A percentile compares a stretch with the other conserved stretches of the same genome.
Evolutionary conservation across 2,797 vertebrate species (phyloP).

Genomic region (Tenualosa thibaudeaui): DNA sequence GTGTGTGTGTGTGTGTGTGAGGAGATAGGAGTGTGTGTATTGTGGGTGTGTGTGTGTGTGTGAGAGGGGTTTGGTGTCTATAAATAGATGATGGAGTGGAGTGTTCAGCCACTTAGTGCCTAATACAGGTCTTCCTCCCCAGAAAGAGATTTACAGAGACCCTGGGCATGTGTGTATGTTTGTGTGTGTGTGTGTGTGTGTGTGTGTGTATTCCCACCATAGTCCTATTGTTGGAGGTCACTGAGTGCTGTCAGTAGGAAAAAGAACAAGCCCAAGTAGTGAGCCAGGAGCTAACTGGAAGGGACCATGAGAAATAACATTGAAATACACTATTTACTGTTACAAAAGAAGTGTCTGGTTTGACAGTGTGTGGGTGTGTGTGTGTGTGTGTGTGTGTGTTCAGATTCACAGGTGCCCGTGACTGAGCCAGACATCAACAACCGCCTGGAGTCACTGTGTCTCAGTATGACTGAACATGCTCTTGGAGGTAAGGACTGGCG

Average conservation of each 20-base stretch:
- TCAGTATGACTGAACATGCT: conserved; percentile 97
- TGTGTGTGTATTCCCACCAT: not conserved
- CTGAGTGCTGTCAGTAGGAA: no score
- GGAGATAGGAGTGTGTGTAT: not conserved
- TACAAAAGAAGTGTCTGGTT: not conserved
- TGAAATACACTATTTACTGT: no score
- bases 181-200: conserved; percentile 6
- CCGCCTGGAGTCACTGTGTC: conserved; percentile 95
- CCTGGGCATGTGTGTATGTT: not conserved
- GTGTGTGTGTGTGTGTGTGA: conserved; percentile 40
- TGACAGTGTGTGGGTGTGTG: conserved; percentile 11
- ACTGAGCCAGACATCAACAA: conserved; percentile 99
- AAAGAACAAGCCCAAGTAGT: no score
- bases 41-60: conserved; percentile 36
- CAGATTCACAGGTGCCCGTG: conserved; percentile 92
- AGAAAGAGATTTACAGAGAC: conserved; percentile 63
- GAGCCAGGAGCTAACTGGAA: no score
- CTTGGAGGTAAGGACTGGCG: conserved; percentile 44
- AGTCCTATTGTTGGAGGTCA: not conserved
- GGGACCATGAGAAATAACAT: no score
- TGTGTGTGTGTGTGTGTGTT: not conserved
- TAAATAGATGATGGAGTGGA: conserved; percentile 57
- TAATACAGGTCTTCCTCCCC: conserved; percentile 62
- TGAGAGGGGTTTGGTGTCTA: conserved; percentile 53
- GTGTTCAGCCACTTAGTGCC: conserved; percentile 44